Evolutionary conservation across 2,888 invertebrate genomes (phyloP), one percentile per base, ranked within the genome.

Genomic region (Tridacna gigas): DNA sequence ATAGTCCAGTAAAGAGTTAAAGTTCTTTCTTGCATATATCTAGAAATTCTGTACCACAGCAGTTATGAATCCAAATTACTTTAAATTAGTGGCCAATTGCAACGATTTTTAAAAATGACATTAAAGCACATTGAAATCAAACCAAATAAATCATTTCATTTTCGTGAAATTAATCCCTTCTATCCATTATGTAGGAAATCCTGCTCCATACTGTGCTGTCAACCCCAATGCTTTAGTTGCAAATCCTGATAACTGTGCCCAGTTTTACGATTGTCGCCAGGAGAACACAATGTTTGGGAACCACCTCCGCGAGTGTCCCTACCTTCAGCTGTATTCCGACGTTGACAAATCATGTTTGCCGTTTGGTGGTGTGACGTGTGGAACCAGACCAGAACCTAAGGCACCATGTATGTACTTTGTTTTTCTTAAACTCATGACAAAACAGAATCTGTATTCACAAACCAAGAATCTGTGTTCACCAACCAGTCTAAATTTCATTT

Each of bases 221-320:
- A 86, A 90, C 47, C 90, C 90, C 7, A 87, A 87, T 26, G 88
- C 89, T n/a, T 69, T 89, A 56, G 84, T 90, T 63, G 61, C 83
- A 0, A 86, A 89, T 26, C 88, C 89, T 0, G 84, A 82, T 3
- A 88, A 86, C 78, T 90, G 90, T 66, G 89, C 89, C 4, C 84
- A 86, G 65, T 90, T 88, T 61, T 87, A 85, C 26, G 88, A 89
- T 81, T 90, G 90, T 78, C 84, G 83, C 0, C 86, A 86, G 22
- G 66, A 78, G 61, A 86, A 88, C 28, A 88, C 90, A 20, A 76
- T 82, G 67, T 78, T 89, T 37, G 89, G 89, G 1, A 89, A 83
- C 71, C 89, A 81, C 65, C 82, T 88, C 7, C 79, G 88, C 69
- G 90, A 90, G 76, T 90, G 90, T 77, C 84, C 85, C 13, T 90